A percentile compares a stretch with the other conserved stretches of the same genome.
These are phyloP conservation scores for Phrynocephalus versicolor DNA, from an alignment of 2,113 vertebrate genomes.

Conservation along the genomic window DNA sequence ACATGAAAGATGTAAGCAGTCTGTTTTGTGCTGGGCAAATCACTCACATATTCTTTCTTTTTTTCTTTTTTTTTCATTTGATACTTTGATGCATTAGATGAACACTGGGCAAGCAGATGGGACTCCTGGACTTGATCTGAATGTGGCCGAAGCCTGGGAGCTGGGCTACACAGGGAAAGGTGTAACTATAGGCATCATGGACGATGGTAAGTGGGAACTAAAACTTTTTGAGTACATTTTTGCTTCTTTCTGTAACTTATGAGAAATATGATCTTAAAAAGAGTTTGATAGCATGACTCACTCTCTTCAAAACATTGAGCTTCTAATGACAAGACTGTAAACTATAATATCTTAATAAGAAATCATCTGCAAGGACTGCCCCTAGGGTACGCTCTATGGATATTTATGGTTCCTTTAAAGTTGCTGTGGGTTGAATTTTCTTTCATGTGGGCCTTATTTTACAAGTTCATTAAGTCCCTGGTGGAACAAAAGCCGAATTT, in stretches of 20 bases:
- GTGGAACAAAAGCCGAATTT: background rate
- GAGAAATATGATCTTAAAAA: background rate
- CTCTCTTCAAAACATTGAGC: background rate
- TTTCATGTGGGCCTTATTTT: background rate
- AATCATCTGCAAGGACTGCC: background rate
- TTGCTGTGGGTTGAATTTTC: background rate
- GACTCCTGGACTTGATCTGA: conserved; percentile 95
- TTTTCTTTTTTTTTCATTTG: background rate
- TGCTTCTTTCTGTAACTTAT: background rate
- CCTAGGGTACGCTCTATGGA: background rate
- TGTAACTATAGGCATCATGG: conserved; percentile 98
- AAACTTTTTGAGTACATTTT: background rate
- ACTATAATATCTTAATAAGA: background rate
- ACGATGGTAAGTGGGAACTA: conserved; percentile 86
- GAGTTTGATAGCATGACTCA: background rate
- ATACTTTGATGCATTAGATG: conserved; percentile 80
- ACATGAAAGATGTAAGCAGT: conserved; percentile 1
- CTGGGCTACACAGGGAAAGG: conserved; percentile 96
- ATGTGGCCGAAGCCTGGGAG: conserved; percentile 97
- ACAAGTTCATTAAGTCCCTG: background rate
- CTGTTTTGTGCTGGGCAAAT: conserved; percentile 38
- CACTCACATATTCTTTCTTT: conserved; percentile 46
- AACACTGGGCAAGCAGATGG: conserved; percentile 99
- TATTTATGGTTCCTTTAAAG: background rate
- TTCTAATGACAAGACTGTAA: background rate